Base-by-base conservation (phyloP, 2,113 vertebrate genomes). In the Maccullochella peelii region DNA sequence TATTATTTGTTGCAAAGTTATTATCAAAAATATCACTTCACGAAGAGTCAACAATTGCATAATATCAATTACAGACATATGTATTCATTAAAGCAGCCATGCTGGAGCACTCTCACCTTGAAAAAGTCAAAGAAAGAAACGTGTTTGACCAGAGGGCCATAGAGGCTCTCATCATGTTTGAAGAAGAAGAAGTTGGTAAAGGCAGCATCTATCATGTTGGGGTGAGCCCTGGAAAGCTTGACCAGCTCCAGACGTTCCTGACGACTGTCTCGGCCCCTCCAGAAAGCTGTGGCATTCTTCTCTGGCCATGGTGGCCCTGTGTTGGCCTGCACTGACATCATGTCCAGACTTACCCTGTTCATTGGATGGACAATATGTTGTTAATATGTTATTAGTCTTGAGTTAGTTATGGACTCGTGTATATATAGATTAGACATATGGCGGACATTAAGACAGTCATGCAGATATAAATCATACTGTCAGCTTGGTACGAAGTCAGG, bases 151-250 rank as follows among this genome's bases (percentile, higher is more conserved):
- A 99, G 96, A 5, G 98, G 98, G 16, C 98, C 98, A 15, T 98
- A 99, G 6, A 99, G 96, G 72, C 91, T 97, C 94, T 99, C 98
- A 0, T 99, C 95, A 0, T 99, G 98, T 84, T 99, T 96, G 86
- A 99, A 99, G 93, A 99, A 99, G 94, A 99, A 99, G 87, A 99
- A 99, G 92, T 99, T 98, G 76, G 98, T 99, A 86, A 99, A 98
- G 50, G 98, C 98, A 10, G 98, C 98, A 2, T 99, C 97, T n/a
- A 99, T 95, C 87, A 96, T 82, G 30, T 96, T 82, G 0, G 98
- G 97, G 40, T 97, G 93, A 67, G 96, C 96, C 69, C 97, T 95
- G 8, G 97, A 96, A 65, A 99, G 94, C 86, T 99, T 98, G 52
- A 99, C 98, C 92, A 99, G 95, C 88, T 99, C 97, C 2, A 99